phyloP scores from a whole-genome alignment of 2,113 vertebrate genomes.

The Dipodomys ordii region DNA sequence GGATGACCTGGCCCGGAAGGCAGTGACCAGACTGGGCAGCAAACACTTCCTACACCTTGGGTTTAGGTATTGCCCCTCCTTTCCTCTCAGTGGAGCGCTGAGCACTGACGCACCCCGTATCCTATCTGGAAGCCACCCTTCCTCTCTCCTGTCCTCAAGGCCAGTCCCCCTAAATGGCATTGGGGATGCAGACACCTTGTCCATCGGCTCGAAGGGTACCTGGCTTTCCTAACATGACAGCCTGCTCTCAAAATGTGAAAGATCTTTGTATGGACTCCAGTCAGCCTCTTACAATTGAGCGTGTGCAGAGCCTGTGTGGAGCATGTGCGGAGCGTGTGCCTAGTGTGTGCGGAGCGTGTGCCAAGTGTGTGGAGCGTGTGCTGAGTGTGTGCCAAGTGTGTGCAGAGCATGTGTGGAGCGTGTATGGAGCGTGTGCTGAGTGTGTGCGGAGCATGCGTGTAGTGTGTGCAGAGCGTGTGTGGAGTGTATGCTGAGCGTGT shows the following conservation, averaged over 20 bases:
- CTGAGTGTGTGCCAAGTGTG: too few species aligned
- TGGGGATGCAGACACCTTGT: accelerated
- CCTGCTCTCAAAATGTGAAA: neutral
- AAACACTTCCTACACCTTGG: conserved; percentile 93
- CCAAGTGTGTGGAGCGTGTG: neutral
- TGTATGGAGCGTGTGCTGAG: too few species aligned
- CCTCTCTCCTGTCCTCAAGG: too few species aligned
- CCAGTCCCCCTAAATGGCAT: neutral
- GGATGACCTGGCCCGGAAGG: conserved; percentile 94
- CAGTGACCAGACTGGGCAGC: conserved; percentile 93
- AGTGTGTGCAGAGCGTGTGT: too few species aligned
- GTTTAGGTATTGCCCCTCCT: conserved; percentile 90
- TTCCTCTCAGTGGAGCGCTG: neutral
- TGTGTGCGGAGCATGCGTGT: too few species aligned
- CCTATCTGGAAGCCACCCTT: neutral
- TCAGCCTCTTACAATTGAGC: neutral
- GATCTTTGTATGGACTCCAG: too few species aligned
- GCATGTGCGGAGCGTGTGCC: neutral
- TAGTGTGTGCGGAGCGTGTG: neutral
- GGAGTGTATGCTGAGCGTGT: too few species aligned
- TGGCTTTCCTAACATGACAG: neutral
- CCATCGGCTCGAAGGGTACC: neutral
- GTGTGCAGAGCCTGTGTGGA: neutral
- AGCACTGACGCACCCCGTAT: accelerated
- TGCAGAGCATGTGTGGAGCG: too few species aligned